Percentiles rank a stretch among this genome's conserved stretches.
Evolutionary conservation across 2,113 vertebrate species (phyloP).

Genomic region (Cololabis saira): DNA sequence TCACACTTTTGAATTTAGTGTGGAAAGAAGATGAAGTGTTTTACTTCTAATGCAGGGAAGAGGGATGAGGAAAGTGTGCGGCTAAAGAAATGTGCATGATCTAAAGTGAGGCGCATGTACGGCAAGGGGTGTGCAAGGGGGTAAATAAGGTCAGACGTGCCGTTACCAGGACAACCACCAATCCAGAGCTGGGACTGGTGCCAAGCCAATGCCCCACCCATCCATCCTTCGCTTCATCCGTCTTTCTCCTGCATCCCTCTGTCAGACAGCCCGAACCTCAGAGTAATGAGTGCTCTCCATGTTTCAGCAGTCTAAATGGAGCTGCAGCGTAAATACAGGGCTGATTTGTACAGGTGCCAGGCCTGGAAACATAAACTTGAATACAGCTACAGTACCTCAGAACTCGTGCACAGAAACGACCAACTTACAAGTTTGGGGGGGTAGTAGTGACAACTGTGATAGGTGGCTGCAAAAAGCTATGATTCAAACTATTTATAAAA

Average conservation of each 20-base stretch:
- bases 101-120: conserved; percentile 20
- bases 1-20: conserved; percentile 12
- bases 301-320: conserved; percentile 70
- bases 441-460: conserved; percentile 40
- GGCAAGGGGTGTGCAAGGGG: conserved; percentile 42
- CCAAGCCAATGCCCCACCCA: conserved; percentile 69
- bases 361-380: conserved; percentile 42
- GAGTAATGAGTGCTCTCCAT: conserved; percentile 79
- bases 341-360: conserved; percentile 69
- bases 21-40: conserved; percentile 22
- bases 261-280: conserved; percentile 73
- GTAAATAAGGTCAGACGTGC: conserved; percentile 77
- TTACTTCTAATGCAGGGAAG: conserved; percentile 17
- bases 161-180: conserved; percentile 75
- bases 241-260: conserved; percentile 43
- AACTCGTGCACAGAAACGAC: conserved; percentile 26
- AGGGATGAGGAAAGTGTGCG: conserved; percentile 16
- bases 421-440: background rate
- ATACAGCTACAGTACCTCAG: conserved; percentile 36
- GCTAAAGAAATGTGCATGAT: conserved; percentile 9
- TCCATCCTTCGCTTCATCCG: conserved; percentile 35
- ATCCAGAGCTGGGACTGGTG: conserved; percentile 62
- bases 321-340: conserved; percentile 69
- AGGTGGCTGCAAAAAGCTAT: conserved; percentile 44
- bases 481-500: conserved; percentile 50